phyloP scores from a whole-genome alignment of 2,113 vertebrate species.

The Rhegmatorhina hoffmannsi region DNA sequence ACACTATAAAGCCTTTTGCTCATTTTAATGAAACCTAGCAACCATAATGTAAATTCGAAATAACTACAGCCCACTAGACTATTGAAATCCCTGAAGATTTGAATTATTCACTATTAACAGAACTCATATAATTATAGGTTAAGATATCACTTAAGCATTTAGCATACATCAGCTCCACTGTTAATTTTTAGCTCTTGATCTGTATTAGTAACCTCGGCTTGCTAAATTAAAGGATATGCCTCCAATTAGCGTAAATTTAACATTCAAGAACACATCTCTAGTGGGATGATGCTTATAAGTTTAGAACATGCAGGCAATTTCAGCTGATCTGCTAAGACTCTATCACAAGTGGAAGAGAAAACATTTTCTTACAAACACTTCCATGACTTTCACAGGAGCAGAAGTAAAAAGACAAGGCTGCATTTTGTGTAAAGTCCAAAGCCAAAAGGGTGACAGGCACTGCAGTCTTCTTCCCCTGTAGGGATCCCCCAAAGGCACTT shows the following conservation, averaged over 20 bases:
- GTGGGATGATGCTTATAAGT: slow-evolving; percentile 45
- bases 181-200: slow-evolving; percentile 67
- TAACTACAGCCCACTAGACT: slow-evolving; percentile 53
- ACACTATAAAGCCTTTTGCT: neutral
- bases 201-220: slow-evolving; percentile 67
- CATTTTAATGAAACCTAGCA: slow-evolving; percentile 67
- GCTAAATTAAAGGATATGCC: slow-evolving; percentile 69
- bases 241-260: slow-evolving; percentile 73
- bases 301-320: slow-evolving; percentile 61
- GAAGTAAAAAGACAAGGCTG: neutral
- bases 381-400: neutral
- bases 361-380: slow-evolving; percentile 1
- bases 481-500: rapidly evolving
- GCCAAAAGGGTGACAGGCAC: neutral
- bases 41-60: slow-evolving; percentile 58
- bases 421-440: neutral
- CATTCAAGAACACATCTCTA: slow-evolving; percentile 63
- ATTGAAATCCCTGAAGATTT: slow-evolving; percentile 47
- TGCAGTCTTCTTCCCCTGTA: neutral
- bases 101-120: slow-evolving; percentile 69
- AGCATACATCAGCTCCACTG: slow-evolving; percentile 56
- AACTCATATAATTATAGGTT: slow-evolving; percentile 70
- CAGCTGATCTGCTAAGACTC: neutral
- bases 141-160: slow-evolving; percentile 64
- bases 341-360: slow-evolving; percentile 6